Percentiles rank a stretch among this genome's conserved stretches.
These are phyloP conservation scores for Parus major DNA, from an alignment of 2,113 vertebrate genomes.

Conservation along the genomic window DNA sequence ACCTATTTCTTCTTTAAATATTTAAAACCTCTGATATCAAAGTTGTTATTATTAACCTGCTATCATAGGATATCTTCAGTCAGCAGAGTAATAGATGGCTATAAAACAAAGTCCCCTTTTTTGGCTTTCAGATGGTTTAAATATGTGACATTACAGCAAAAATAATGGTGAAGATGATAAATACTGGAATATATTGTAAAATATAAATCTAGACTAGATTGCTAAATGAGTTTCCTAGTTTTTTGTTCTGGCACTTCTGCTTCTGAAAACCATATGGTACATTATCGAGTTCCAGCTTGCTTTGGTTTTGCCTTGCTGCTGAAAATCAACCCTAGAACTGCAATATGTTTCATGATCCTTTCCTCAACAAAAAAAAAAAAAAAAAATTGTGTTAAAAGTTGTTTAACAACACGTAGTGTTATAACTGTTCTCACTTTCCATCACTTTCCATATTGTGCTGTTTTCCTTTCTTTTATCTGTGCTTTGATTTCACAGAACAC, in stretches of 20 bases:
- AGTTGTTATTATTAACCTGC: background rate
- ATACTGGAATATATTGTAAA: background rate
- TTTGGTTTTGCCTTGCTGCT: constrained; percentile 23
- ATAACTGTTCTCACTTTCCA: background rate
- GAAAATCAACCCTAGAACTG: constrained; percentile 3
- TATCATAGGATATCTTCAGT: background rate
- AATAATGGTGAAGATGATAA: background rate
- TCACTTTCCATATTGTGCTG: background rate
- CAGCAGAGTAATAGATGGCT: background rate
- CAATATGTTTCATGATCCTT: background rate
- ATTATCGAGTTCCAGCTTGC: background rate
- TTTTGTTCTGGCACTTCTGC: background rate
- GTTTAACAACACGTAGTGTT: background rate
- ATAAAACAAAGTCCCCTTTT: background rate
- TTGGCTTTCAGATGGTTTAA: background rate
- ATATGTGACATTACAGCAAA: background rate
- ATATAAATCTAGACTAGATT: background rate
- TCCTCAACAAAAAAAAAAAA: background rate
- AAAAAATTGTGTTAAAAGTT: background rate
- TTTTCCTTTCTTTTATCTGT: background rate
- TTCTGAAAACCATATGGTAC: constrained; percentile 36
- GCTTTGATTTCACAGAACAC: background rate
- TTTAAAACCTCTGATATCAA: background rate
- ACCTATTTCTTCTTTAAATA: background rate
- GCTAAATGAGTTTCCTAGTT: background rate